Evolutionary conservation across 2,888 invertebrate genomes (phyloP).

Genomic region (Campaea margaritaria): DNA sequence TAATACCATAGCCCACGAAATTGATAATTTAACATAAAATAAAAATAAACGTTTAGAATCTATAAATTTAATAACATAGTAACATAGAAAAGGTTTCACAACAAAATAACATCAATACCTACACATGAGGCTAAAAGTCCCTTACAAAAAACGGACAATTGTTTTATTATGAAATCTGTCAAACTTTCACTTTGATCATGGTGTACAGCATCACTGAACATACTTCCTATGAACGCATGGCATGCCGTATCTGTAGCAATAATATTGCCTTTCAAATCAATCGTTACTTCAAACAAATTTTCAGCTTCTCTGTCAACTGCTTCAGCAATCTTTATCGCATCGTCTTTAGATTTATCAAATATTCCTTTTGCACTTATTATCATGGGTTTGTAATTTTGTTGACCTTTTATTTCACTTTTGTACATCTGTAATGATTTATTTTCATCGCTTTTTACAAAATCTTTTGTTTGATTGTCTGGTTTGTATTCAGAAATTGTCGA

Average conservation of each 20-base stretch:
- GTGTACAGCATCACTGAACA: conserved; percentile 67
- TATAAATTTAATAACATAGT: conserved; percentile 43
- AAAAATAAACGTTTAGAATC: conserved; percentile 43
- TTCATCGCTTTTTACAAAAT: conserved; percentile 20
- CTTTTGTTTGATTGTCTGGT: conserved; percentile 22
- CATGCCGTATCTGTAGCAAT: conserved; percentile 70
- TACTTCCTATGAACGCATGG: conserved; percentile 74
- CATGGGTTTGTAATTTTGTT: conserved; percentile 45
- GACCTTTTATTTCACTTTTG: conserved; percentile 27
- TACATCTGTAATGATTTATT: conserved; percentile 18
- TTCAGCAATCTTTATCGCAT: conserved; percentile 7
- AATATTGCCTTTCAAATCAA: conserved; percentile 76
- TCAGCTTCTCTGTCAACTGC: conserved; percentile 34
- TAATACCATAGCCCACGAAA: too few species aligned
- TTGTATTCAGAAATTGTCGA: conserved; percentile 7
- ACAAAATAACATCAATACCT: conserved; percentile 74
- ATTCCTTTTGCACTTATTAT: conserved; percentile 51
- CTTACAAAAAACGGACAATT: conserved; percentile 76
- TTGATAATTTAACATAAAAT: too few species aligned
- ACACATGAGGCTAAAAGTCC: conserved; percentile 73
- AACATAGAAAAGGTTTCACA: conserved; percentile 47
- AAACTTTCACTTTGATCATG: conserved; percentile 59
- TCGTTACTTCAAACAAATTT: conserved; percentile 52
- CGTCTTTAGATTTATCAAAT: conserved; percentile 33
- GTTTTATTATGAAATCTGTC: conserved; percentile 71